Conservation (phyloP, 1,140 invertebrate species). For the Macrobrachium nipponense region DNA sequence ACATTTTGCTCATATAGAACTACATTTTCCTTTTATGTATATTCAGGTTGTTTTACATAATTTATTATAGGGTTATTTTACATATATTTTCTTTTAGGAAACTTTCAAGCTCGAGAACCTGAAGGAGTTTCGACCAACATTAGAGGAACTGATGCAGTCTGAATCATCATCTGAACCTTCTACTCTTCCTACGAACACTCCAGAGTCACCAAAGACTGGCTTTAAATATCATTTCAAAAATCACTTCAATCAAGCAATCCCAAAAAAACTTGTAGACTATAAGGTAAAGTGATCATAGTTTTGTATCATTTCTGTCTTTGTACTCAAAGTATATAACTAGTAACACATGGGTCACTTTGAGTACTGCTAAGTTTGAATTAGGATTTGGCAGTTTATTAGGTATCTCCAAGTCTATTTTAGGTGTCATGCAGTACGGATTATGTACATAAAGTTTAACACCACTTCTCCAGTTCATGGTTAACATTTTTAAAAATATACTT, state of each 20-base stretch:
- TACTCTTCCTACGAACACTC: slow-evolving; percentile 49
- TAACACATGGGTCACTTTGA: neutral
- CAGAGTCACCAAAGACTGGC: slow-evolving; percentile 50
- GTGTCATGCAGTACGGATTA: too few species aligned
- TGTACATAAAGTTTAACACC: too few species aligned
- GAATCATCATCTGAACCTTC: slow-evolving; percentile 52
- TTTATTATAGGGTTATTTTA: too few species aligned
- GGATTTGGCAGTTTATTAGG: too few species aligned
- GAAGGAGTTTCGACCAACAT: slow-evolving; percentile 38
- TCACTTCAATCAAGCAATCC: slow-evolving; percentile 47
- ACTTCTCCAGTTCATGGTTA: too few species aligned
- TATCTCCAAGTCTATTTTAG: too few species aligned
- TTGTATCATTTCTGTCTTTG: neutral
- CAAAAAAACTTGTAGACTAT: slow-evolving; percentile 50
- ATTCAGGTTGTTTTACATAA: neutral
- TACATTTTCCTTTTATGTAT: too few species aligned
- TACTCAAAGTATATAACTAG: too few species aligned
- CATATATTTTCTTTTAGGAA: slow-evolving; percentile 18
- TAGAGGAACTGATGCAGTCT: slow-evolving; percentile 54
- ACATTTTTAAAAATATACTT: too few species aligned
- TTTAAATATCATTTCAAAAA: slow-evolving; percentile 46
- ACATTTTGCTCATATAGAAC: too few species aligned
- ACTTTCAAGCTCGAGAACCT: slow-evolving; percentile 53
- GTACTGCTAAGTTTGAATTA: neutral
- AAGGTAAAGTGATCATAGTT: slow-evolving; percentile 20